Percentiles rank a stretch among this genome's conserved stretches.
Conservation (phyloP, 2,797 vertebrate species). For the Lagodon rhomboides region DNA sequence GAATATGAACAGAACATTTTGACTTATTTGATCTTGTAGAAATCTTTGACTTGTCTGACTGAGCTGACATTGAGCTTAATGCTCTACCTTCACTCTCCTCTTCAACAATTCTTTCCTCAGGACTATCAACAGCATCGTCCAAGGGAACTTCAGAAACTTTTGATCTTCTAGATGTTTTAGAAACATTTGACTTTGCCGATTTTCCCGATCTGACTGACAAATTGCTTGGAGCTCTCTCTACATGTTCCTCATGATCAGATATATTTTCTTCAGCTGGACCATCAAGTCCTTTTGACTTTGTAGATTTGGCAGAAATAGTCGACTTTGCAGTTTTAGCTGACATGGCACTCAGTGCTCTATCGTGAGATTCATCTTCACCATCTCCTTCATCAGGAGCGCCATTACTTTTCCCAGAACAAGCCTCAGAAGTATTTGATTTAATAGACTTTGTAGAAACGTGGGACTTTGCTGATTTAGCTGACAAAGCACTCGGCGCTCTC, state of each 20-base stretch:
- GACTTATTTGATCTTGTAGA: constrained; percentile 64
- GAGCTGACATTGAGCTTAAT: constrained; percentile 46
- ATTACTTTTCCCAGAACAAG: neutral
- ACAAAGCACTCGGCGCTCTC: too few relatives aligned
- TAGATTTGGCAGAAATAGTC: too few relatives aligned
- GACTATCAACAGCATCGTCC: constrained; percentile 28
- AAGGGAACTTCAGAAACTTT: constrained; percentile 24
- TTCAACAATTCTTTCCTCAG: neutral
- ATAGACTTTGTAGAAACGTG: constrained; percentile 48
- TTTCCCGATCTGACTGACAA: too few relatives aligned
- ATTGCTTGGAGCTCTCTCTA: too few relatives aligned
- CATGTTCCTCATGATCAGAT: too few relatives aligned
- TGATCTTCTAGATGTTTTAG: constrained; percentile 53
- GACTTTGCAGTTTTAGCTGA: too few relatives aligned
- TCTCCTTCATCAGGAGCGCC: too few relatives aligned
- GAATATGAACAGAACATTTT: constrained; percentile 45
- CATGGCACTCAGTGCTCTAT: too few relatives aligned
- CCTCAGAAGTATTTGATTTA: constrained; percentile 49
- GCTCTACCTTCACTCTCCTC: constrained; percentile 47
- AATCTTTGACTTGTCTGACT: constrained; percentile 59
- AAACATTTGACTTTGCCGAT: constrained; percentile 53
- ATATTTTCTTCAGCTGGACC: too few relatives aligned
- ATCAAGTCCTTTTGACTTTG: too few relatives aligned
- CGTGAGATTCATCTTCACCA: too few relatives aligned
- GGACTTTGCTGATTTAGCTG: constrained; percentile 40